Base-by-base conservation (phyloP, 2,888 invertebrate species). In the Drosophila longiperda region DNA sequence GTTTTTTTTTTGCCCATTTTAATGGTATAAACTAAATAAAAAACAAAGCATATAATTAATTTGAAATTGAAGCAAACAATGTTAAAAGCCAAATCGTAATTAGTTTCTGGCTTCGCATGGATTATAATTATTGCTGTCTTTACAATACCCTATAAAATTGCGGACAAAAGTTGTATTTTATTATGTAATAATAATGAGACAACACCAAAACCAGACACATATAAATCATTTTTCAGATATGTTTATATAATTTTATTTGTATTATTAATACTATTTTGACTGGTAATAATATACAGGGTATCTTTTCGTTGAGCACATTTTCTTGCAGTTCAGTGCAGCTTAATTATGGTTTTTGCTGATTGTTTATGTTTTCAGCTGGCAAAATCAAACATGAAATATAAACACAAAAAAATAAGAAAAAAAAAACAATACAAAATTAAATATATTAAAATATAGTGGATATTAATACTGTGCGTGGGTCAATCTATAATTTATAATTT, bases 31-130 rank as follows among this genome's bases (percentile, higher is more conserved):
- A 29, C 15, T 32, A 53, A 57, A 40, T 49, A 29, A 33, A 23
- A 29, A 49, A 42, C 15, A 42, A 42, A 20, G 36, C 34, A 61
- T 65, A 59, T 38, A 71, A 71, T 68, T 77, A 80, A 78, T 78
- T 81, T 45, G 33, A 60, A 71, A 58, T 49, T 58, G 59, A 49
- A 50, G 48, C 49, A 63, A 63, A 71, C 49, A 60, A 49, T 58
- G 26, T 29, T 52, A 48, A 33, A 58, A 70, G 50, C 66, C 15
- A 53, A 50, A 69, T 75, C 64, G 64, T 75, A 66, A 77, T 75
- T 70, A 66, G 77, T 66, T 64, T 53, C 57, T n/a, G 53, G 66
- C 23, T 54, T 15, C 32, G 38, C 26, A 26, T 38, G 63, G 66
- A 76, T 67, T 78, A 80, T 62, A 62, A 52, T 64, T 54, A 32